Evolutionary conservation across 2,888 invertebrate species (phyloP), one percentile per base, ranked within the genome.

Genomic region (Caenorhabditis sp.): DNA sequence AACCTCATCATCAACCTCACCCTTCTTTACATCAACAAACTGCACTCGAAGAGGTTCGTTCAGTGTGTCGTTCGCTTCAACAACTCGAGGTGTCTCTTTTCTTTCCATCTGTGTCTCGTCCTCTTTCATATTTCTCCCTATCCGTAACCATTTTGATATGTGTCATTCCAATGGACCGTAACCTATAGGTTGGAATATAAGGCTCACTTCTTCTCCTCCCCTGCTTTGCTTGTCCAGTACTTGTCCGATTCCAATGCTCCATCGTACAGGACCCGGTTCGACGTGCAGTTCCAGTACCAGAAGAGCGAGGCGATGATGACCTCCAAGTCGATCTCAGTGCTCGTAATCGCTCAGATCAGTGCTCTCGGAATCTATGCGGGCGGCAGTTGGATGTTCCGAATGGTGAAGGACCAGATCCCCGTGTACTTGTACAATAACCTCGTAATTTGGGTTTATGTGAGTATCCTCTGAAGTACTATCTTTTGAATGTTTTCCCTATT

Each of bases 371-470:
- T 70, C 17, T 70, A 70, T 45, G 32, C 70, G 22, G 70, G 70
- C 4, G 70, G 70, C 32, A 70, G 59, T 52, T 70, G 52, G 45
- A 13, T 52, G 6, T 70, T 70, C 24, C 43, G 70, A n/a, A 50
- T 35, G 70, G 27, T 22, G 7, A 24, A 24, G 15, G 52, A 59
- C 0, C 35, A 59, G 37, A 70, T 70, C 22, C 70, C 70, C 0
- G 70, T 70, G 0, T 59, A 22, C 3, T 15, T 70, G 45, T 70
- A 70, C 53, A 70, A 53, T 20, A 70, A 70, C 30, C 20, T 70
- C 15, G 37, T 70, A 13, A 45, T 70, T 13, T 70, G 70, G 70
- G 59, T 70, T n/a, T 70, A 70, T 45, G 70, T 70, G 37, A 70
- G 70, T 46, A 35, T 26, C 15, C 35, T 35, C 20, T 4, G 9